Evolutionary conservation across 2,888 invertebrate species (phyloP).

Genomic region (Candidula unifasciata): DNA sequence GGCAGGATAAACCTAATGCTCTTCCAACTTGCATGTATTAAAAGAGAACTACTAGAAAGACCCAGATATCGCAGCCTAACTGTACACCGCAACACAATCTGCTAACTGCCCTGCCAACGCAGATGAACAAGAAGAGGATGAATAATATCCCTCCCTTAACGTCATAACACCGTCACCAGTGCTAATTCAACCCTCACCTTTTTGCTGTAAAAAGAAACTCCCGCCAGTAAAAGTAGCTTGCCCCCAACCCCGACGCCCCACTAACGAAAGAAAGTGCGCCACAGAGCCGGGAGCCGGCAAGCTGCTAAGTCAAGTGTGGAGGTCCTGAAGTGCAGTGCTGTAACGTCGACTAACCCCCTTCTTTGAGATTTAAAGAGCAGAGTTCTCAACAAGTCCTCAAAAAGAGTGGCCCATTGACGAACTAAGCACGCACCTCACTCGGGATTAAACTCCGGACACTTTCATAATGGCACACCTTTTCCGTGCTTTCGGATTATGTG

Average conservation of each 20-base stretch:
- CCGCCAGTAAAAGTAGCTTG: neutral
- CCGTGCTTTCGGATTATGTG: neutral
- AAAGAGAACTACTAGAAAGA: too few species aligned
- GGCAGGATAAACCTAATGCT: too few species aligned
- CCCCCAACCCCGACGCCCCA: neutral
- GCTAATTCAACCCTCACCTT: too few species aligned
- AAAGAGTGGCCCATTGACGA: neutral
- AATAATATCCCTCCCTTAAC: too few species aligned
- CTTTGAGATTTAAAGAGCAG: neutral
- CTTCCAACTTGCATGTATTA: too few species aligned
- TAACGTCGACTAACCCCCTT: neutral
- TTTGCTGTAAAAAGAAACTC: too few species aligned
- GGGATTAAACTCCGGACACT: neutral
- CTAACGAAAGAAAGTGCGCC: neutral
- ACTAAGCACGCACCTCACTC: neutral
- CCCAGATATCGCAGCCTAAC: too few species aligned
- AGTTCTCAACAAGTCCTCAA: neutral
- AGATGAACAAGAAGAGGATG: too few species aligned
- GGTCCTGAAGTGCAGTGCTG: conserved; percentile 18
- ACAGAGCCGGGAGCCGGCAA: conserved; percentile 5
- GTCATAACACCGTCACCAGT: too few species aligned
- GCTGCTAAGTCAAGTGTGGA: conserved; percentile 4
- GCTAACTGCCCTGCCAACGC: too few species aligned
- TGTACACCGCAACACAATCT: too few species aligned
- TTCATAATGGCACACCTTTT: neutral